Conservation (phyloP, 2,888 invertebrate genomes). For the Drosophila demipolita region DNA sequence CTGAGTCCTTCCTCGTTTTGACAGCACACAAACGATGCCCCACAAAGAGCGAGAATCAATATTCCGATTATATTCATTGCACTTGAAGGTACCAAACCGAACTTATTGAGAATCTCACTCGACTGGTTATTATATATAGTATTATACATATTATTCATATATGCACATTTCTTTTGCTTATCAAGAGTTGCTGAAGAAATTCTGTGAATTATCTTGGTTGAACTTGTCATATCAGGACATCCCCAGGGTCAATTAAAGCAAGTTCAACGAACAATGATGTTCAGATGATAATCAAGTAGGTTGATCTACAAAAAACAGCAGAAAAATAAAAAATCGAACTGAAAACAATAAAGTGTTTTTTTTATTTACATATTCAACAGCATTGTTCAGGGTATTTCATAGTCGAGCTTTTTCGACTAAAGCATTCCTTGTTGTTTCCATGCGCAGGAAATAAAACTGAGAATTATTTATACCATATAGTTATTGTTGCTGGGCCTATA, state of each 20-base stretch:
- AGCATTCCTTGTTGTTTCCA: neutral
- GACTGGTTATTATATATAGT: neutral
- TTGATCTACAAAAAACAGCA: neutral
- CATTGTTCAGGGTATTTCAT: neutral
- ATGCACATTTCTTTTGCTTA: neutral
- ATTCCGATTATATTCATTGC: conserved; percentile 12
- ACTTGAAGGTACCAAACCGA: neutral
- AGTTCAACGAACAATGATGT: neutral
- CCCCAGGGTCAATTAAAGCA: neutral
- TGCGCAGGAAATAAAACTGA: conserved; percentile 42
- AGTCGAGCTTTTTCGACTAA: neutral
- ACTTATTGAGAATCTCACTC: neutral
- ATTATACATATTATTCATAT: neutral
- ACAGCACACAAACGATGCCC: conserved; percentile 10
- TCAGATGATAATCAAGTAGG: neutral
- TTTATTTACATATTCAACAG: neutral
- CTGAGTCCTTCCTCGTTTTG: conserved; percentile 10
- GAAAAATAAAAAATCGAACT: neutral
- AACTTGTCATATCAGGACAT: neutral
- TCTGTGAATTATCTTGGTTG: neutral
- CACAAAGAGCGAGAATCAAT: neutral
- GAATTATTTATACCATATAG: conserved; percentile 17
- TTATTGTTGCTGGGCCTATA: neutral
- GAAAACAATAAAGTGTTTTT: neutral
- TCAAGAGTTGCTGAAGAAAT: neutral